Evolutionary conservation across 2,888 invertebrate genomes (phyloP), one percentile per base, ranked within the genome.

Genomic region (Panzeria rudis): DNA sequence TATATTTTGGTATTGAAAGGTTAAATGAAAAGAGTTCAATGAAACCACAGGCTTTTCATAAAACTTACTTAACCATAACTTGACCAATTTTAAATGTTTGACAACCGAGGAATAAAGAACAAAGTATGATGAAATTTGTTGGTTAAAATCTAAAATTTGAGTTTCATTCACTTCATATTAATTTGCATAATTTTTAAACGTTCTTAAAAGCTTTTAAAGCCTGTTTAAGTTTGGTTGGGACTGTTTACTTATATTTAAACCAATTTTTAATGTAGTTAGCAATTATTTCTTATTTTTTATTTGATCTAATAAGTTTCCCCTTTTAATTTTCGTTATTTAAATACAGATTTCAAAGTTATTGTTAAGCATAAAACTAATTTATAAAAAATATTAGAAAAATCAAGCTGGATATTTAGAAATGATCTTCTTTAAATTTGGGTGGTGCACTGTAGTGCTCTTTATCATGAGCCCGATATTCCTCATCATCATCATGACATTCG

Each of bases 401-500:
- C 13, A 56, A 23, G 25, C 17, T 38, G 29, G 23, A 32, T 66
- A 13, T 56, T 86, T 87, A 91, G 71, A 91, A 91, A 84, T 92
- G 92, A 86, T 92, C 89, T 61, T 92, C 92, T 66, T 91, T 92
- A 44, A 92, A 90, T 73, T 89, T 90, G 38, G 91, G 90, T 17
- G 92, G 90, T 50, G 88, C 89, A 13, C 88, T 87, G 71, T 91
- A 92, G 0, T 89, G 86, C 41, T 90, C 88, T 73, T 90, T 91
- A 29, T 76, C 86, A 86, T 92, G 93, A 0, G 77, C 78, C 0
- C 91, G 90, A 87, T 92, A 94, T 32, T 93, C 94, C 89, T 95
- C 95, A 87, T 94, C 94, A 86, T 94, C 94, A 88, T 95, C 94
- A 90, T 95, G 96, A 86, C 95, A 95, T 88, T 96, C 96, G 54